phyloP scores from a whole-genome alignment of 92 coral and sea anemone species.

The Epizoanthus fatuus region DNA sequence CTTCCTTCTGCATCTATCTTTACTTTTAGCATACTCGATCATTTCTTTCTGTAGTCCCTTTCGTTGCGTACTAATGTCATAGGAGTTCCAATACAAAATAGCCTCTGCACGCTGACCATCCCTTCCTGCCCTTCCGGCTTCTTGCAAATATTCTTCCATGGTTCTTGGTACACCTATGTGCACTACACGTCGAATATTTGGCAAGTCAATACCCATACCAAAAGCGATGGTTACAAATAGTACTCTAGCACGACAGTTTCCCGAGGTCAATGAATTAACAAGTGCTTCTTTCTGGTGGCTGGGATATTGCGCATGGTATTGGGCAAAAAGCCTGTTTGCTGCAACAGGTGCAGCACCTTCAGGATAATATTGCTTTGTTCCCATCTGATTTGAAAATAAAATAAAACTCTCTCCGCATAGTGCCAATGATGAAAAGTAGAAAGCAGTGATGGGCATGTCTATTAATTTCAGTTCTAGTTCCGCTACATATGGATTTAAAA shows the following conservation, averaged over 20 bases:
- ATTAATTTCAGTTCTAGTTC: no score
- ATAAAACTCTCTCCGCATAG: no score
- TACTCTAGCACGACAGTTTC: neutral
- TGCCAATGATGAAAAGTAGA: no score
- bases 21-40: slow-evolving; percentile 17
- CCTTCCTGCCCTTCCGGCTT: slow-evolving; percentile 55
- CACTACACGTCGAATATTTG: slow-evolving; percentile 27
- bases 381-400: no score
- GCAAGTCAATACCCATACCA: neutral
- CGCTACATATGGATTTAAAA: no score
- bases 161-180: slow-evolving; percentile 42
- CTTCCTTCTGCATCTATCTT: neutral
- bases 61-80: slow-evolving; percentile 23
- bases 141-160: slow-evolving; percentile 41
- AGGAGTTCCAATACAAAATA: slow-evolving; percentile 15
- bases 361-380: no score
- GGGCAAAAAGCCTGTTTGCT: neutral
- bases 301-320: slow-evolving; percentile 12
- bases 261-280: neutral
- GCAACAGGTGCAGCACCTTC: no score
- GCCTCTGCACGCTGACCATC: slow-evolving; percentile 40
- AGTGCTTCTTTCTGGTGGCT: neutral
- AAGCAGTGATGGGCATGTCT: no score
- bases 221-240: neutral
- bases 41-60: slow-evolving; percentile 19